Evolutionary conservation across 1,140 invertebrate species (phyloP).

Genomic region (Venturia canescens): DNA sequence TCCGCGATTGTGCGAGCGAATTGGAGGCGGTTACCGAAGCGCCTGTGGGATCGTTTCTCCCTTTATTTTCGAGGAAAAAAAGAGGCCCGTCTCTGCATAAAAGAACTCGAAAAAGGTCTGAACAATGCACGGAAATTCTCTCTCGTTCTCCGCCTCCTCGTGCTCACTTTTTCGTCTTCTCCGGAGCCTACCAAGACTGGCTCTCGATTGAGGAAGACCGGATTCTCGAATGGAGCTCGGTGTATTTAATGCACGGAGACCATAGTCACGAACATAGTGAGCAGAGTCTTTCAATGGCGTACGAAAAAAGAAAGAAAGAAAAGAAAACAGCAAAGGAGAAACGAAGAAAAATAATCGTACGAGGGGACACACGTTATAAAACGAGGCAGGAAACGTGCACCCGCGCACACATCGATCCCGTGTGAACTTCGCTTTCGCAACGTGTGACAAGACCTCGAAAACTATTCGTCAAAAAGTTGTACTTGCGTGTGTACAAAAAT

Average conservation of each 20-base stretch:
- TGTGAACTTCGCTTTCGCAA: conserved; percentile 16
- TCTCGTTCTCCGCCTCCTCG: conserved; percentile 19
- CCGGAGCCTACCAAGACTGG: neutral
- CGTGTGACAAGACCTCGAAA: neutral
- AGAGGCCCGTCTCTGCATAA: neutral
- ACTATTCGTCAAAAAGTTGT: neutral
- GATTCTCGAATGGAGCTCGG: neutral
- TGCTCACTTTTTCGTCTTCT: conserved; percentile 9
- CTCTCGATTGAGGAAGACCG: neutral
- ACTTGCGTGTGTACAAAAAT: no score
- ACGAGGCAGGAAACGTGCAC: conserved; percentile 25
- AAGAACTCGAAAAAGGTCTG: neutral
- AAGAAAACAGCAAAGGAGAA: neutral
- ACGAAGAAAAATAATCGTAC: conserved; percentile 1
- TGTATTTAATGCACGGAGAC: neutral
- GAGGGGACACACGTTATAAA: conserved; percentile 11
- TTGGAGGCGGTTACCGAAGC: neutral
- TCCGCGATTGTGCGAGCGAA: neutral
- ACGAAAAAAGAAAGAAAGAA: neutral
- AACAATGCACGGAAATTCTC: conserved; percentile 25
- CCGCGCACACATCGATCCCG: conserved; percentile 34
- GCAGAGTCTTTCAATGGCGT: conserved; percentile 7
- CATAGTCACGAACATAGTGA: neutral
- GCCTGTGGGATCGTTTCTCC: no score
- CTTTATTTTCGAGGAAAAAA: neutral